phyloP scores from a whole-genome alignment of 1,140 invertebrate species.

The Diorhabda elongata region DNA sequence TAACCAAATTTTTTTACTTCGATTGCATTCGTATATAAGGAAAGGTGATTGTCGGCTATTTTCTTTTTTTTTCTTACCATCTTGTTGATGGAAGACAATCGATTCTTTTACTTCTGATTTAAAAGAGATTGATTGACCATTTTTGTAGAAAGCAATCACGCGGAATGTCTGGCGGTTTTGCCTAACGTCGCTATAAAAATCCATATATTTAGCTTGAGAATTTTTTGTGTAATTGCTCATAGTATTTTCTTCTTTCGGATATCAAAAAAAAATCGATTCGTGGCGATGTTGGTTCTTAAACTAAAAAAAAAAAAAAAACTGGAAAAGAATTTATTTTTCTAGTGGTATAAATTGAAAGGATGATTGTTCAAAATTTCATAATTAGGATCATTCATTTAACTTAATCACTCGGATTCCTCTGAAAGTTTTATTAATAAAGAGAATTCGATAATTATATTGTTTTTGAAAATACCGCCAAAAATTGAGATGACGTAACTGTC shows the following conservation, averaged over 20 bases:
- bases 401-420: too few species aligned
- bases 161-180: background rate
- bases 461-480: too few species aligned
- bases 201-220: background rate
- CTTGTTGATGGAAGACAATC: background rate
- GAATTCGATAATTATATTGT: too few species aligned
- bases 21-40: conserved; percentile 5
- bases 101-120: background rate
- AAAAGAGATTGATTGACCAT: conserved; percentile 2
- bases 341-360: too few species aligned
- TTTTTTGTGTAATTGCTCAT: background rate
- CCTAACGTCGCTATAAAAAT: background rate
- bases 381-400: too few species aligned
- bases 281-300: too few species aligned
- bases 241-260: background rate
- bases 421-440: too few species aligned
- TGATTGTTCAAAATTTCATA: too few species aligned
- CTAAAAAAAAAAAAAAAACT: too few species aligned
- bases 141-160: background rate
- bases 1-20: background rate
- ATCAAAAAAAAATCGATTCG: background rate
- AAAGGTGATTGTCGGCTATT: conserved; percentile 5
- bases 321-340: too few species aligned
- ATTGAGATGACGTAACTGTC: too few species aligned
- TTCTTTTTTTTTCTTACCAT: background rate